A percentile compares a stretch with the other conserved stretches of the same genome.
These are phyloP conservation scores for Liasis olivaceus DNA, from an alignment of 2,797 vertebrate species.

Conservation along the genomic window DNA sequence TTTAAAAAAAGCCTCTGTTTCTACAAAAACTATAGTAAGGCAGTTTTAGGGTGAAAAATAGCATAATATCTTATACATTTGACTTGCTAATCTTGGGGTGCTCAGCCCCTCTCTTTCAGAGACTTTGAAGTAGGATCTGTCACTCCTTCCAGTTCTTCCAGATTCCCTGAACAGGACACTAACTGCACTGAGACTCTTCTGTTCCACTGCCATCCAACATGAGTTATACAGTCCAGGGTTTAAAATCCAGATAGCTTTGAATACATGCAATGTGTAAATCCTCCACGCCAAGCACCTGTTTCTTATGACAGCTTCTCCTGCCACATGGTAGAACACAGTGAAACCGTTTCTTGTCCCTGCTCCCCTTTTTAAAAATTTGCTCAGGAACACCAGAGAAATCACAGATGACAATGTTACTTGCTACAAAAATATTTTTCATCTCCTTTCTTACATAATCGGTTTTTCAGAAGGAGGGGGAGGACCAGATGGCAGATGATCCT, in stretches of 20 bases:
- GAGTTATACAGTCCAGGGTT: not conserved
- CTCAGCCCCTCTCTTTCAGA: not conserved
- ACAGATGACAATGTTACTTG: slow-evolving; percentile 56
- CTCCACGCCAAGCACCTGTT: not conserved
- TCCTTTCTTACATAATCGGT: slow-evolving; percentile 57
- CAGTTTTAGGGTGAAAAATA: not conserved
- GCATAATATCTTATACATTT: too few species aligned
- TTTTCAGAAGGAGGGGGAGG: slow-evolving; percentile 60
- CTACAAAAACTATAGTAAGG: not conserved
- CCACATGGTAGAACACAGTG: not conserved
- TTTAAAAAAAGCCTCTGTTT: not conserved
- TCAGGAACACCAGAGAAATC: slow-evolving; percentile 21
- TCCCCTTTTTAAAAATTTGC: not conserved
- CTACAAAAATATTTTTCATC: slow-evolving; percentile 67
- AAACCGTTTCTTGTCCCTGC: not conserved
- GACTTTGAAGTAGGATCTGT: not conserved
- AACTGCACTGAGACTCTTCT: not conserved
- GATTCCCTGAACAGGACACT: too few species aligned
- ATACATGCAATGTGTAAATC: not conserved
- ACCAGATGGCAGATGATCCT: slow-evolving; percentile 67
- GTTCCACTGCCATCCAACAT: not conserved
- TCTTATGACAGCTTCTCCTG: not conserved
- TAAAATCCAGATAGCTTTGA: not conserved
- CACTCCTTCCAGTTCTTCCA: not conserved
- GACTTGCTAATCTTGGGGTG: not conserved